Base-by-base conservation (phyloP, 2,888 invertebrate genomes). In the Trissonchulus sp. region DNA sequence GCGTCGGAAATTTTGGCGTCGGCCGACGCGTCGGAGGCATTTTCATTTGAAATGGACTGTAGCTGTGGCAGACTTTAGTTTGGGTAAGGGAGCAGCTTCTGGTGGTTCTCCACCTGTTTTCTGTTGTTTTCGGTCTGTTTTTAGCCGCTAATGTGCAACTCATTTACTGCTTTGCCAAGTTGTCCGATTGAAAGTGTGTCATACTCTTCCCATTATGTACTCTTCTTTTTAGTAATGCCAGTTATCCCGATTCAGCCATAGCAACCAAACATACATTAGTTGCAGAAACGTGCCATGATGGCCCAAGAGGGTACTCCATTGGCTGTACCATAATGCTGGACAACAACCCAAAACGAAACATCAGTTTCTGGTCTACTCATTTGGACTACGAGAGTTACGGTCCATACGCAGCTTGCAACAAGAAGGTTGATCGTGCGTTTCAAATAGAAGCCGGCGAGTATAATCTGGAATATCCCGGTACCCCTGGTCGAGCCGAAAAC, bases 361-460 rank as follows among this genome's bases (percentile, higher is more conserved):
- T 77, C 33, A 60, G 63, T 30, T 65, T 77, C 63, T 81, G 81
- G 81, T 69, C 78, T 8, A 75, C 79, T 23, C 81, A 82, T 72
- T 71, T 81, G 3, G 80, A 81, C 69, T 80, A 80, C 72, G 68
- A 76, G 0, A 77, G 79, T n/a, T 81, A 82, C 74, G 81, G 81
- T 15, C 81, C 81, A 1, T 82, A 82, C 71, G 82, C 82, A 2
- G 81, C 81, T 0, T 79, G 79, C 74, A 82, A 82, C 74, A 81
- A 80, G 68, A 65, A 81, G 72, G 81, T 80, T 1, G 78, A 77
- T 23, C 74, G 73, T 23, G 63, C 77, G 2, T 76, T 75, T 18
- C 81, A 81, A 73, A 80, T 82, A 15, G 73, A 80, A 77, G 80
- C 79, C 30, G 81, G 81, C 28, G 79, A 79, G n/a, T 69, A 69